phyloP scores from a whole-genome alignment of 2,797 vertebrate species.

The Hippocampus kuda region DNA sequence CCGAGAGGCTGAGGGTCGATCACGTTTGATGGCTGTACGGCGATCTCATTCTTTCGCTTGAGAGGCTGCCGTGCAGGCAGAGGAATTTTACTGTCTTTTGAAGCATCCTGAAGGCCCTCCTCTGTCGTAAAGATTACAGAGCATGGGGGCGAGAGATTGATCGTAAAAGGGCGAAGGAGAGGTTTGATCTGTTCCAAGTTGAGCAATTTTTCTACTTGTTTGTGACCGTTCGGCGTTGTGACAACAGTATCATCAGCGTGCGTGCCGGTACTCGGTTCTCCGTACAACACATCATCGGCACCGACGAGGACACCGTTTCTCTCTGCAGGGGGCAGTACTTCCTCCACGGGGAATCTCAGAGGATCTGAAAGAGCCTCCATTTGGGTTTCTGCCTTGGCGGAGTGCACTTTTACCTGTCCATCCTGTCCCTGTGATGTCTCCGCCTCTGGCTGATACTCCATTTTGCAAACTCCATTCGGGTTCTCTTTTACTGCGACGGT shows the following conservation, averaged over 20 bases:
- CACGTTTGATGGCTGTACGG: slow-evolving; percentile 56
- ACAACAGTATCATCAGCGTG: slow-evolving; percentile 39
- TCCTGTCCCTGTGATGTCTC: slow-evolving; percentile 44
- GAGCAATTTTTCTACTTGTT: slow-evolving; percentile 42
- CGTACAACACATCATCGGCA: slow-evolving; percentile 63
- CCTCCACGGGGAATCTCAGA: slow-evolving; percentile 43
- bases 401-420: slow-evolving; percentile 55
- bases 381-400: slow-evolving; percentile 41
- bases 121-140: slow-evolving; percentile 56
- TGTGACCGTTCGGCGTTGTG: slow-evolving; percentile 22
- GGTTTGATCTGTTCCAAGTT: slow-evolving; percentile 56
- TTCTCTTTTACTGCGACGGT: slow-evolving; percentile 31
- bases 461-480: slow-evolving; percentile 59
- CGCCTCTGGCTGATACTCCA: slow-evolving; percentile 59
- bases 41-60: slow-evolving; percentile 75
- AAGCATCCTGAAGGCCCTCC: slow-evolving; percentile 46
- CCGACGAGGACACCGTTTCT: slow-evolving; percentile 52
- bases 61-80: slow-evolving; percentile 65
- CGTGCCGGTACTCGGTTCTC: slow-evolving; percentile 48
- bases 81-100: slow-evolving; percentile 54
- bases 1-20: slow-evolving; percentile 48
- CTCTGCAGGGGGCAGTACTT: slow-evolving; percentile 41
- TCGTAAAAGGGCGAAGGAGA: slow-evolving; percentile 57
- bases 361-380: slow-evolving; percentile 37
- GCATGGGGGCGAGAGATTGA: slow-evolving; percentile 67